Base-by-base conservation (phyloP, 37 sponge, comb jelly and placozoan genomes). In the Oscarella lobularis region DNA sequence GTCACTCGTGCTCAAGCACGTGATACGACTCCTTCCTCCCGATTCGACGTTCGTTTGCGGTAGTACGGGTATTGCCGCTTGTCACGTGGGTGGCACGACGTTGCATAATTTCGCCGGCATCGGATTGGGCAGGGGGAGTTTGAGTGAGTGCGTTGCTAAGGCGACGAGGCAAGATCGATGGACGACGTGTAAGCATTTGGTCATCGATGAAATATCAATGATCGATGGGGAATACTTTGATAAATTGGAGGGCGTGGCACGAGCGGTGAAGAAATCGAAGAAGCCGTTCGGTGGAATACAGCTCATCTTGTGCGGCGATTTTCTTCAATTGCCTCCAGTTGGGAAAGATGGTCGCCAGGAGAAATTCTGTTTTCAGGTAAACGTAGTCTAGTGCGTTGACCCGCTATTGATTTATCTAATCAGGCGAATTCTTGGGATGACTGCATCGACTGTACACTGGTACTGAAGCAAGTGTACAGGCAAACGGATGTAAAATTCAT, bases 181-280 rank as follows among this genome's bases (percentile, higher is more conserved):
- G 93, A 77, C 74, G 36, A 79, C 67, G 33, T 92, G 93, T 41
- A 69, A 38, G 41, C 74, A 79, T 74, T 83, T 92, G 2, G 81
- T 92, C 41, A 83, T 92, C 9, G 93, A 92, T 35, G 93, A 92
- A 74, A 77, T 92, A 1, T 92, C 93, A 3, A 92, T 92, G 93
- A 77, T 92, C 0, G 90, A 86, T 41, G 90, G 75, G 9, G 90
- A 92, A 6, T 83, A 75, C 68, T 92, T 92, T 81, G 93, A 92
- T 41, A 88, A 92, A 79, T 70, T 92, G 40, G 93, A 92, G 70
- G 69, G 48, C 0, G 85, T 92, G 32, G 93, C 93, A 5, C 81
- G 90, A 67, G 70, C 74, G 1, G 80, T 92, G 39, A 74, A 86
- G 31, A 83, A 74, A 29, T 71, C 40, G 27, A 66, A 72, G 77